A percentile compares a stretch with the other conserved stretches of the same genome.
phyloP scores from a whole-genome alignment of 2,888 invertebrate species.

The Hoplodrina ambigua region DNA sequence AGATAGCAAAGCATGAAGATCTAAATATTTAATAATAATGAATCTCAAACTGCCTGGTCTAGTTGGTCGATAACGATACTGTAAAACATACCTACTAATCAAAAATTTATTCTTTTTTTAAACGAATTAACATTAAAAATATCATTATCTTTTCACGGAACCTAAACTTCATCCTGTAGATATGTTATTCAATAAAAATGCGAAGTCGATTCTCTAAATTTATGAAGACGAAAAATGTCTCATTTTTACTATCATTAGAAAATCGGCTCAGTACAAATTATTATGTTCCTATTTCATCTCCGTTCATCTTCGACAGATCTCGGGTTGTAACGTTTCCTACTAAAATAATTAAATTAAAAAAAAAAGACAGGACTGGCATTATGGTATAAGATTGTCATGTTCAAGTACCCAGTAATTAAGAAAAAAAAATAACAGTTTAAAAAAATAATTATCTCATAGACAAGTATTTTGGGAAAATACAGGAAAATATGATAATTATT shows the following conservation, averaged over 20 bases:
- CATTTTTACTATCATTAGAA: constrained; percentile 14
- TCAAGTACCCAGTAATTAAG: constrained; percentile 13
- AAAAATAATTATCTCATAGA: constrained; percentile 6
- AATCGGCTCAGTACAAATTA: constrained; percentile 60
- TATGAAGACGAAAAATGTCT: constrained; percentile 3
- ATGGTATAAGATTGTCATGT: constrained; percentile 16
- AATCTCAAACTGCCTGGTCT: constrained; percentile 55
- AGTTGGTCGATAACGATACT: constrained; percentile 8
- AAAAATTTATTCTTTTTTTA: not conserved
- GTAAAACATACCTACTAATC: not conserved
- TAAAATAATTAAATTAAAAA: constrained; percentile 59
- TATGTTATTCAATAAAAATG: constrained; percentile 13
- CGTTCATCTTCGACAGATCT: constrained; percentile 66
- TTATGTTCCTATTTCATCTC: constrained; percentile 61
- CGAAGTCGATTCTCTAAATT: constrained; percentile 21
- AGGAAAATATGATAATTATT: not conserved
- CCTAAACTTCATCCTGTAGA: constrained; percentile 5
- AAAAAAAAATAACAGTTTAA: constrained; percentile 3
- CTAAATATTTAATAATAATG: constrained; percentile 31
- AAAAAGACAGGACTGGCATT: constrained; percentile 64
- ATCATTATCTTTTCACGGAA: constrained; percentile 10
- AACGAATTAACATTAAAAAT: constrained; percentile 1
- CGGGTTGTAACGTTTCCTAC: constrained; percentile 66
- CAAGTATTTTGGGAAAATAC: constrained; percentile 21
- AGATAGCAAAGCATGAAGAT: constrained; percentile 28